These are phyloP conservation scores for Thumatha senex DNA, from an alignment of 2,888 invertebrate species.

Conservation along the genomic window DNA sequence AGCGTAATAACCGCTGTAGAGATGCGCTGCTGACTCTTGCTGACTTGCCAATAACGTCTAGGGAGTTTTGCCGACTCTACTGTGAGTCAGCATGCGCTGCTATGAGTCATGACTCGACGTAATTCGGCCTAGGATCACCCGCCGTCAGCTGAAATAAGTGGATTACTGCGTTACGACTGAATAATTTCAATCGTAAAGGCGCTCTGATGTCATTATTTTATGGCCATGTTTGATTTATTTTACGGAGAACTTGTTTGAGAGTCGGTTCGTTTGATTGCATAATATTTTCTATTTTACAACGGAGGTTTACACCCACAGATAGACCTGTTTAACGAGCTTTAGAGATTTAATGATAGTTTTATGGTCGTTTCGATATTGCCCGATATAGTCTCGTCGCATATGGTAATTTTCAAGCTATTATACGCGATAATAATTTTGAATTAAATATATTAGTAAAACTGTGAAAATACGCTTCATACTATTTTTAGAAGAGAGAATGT, in stretches of 20 bases:
- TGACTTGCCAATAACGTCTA: slow-evolving; percentile 50
- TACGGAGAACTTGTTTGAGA: slow-evolving; percentile 16
- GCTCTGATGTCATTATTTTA: slow-evolving; percentile 56
- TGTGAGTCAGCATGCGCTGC: slow-evolving; percentile 67
- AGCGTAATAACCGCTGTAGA: slow-evolving; percentile 63
- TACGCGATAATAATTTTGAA: too few species aligned
- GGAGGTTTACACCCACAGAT: background rate
- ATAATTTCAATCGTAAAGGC: slow-evolving; percentile 65
- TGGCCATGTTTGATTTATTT: slow-evolving; percentile 40
- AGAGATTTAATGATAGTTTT: background rate
- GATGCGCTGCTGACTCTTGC: slow-evolving; percentile 55
- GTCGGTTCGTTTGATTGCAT: slow-evolving; percentile 18
- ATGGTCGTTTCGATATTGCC: background rate
- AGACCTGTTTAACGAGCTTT: background rate
- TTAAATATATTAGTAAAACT: too few species aligned
- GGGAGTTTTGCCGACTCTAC: slow-evolving; percentile 52
- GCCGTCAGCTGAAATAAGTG: slow-evolving; percentile 76
- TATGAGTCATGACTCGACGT: slow-evolving; percentile 67
- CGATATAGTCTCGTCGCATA: background rate
- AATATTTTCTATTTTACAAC: slow-evolving; percentile 6
- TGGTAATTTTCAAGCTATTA: background rate
- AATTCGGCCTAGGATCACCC: slow-evolving; percentile 60
- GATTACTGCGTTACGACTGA: slow-evolving; percentile 74
- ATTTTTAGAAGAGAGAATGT: too few species aligned
- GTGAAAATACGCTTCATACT: too few species aligned